Evolutionary conservation across 2,113 vertebrate species (phyloP).

Genomic region (Cynopterus brachyotis): DNA sequence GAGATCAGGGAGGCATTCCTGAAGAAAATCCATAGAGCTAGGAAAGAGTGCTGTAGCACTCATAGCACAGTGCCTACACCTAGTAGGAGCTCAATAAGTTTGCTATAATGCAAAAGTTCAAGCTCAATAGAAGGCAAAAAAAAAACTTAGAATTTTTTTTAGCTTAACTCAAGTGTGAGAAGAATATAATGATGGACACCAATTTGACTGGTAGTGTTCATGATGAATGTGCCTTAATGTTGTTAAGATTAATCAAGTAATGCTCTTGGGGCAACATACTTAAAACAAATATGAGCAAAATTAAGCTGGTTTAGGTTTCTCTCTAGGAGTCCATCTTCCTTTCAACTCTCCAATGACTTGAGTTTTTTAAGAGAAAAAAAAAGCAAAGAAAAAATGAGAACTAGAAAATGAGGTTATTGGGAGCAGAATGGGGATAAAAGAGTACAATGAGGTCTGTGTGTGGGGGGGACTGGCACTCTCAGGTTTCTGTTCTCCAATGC

Average conservation of each 20-base stretch:
- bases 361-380: not conserved
- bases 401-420: not conserved
- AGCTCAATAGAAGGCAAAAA: not conserved
- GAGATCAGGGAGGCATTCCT: not conserved
- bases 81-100: not conserved
- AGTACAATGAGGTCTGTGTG: not conserved
- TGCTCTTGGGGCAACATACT: not conserved
- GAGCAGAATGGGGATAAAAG: not conserved
- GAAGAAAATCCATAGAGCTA: not conserved
- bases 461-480: not conserved
- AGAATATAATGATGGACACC: not conserved
- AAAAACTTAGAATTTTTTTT: not conserved
- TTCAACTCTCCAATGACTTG: not conserved
- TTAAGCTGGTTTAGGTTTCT: not conserved
- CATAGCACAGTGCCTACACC: not conserved
- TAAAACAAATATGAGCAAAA: not conserved
- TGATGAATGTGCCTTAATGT: not conserved
- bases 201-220: not conserved
- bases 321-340: not conserved
- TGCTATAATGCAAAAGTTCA: not conserved
- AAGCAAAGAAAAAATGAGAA: not conserved
- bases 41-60: not conserved
- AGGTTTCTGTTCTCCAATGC: not conserved
- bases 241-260: not conserved
- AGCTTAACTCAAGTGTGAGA: not conserved